Conservation (phyloP, 1,140 invertebrate genomes). For the Cyrtorhinus lividipennis region DNA sequence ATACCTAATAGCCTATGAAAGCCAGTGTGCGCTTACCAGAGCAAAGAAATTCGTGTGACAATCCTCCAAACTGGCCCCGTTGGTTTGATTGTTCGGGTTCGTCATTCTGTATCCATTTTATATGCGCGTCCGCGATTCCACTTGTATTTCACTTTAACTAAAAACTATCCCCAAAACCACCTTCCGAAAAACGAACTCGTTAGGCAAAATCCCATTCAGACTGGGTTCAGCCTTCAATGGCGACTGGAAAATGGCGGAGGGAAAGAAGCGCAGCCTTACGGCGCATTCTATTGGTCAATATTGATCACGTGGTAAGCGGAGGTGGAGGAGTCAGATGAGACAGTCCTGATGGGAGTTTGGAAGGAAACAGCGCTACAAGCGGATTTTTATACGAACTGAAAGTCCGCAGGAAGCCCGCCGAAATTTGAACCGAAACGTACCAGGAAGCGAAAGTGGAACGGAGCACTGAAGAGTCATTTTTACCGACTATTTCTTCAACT, state of each 20-base stretch:
- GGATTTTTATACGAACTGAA: too few relatives aligned
- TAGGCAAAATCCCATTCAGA: slow-evolving; percentile 31
- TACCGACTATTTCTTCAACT: too few relatives aligned
- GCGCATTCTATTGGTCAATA: slow-evolving; percentile 28
- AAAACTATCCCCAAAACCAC: slow-evolving; percentile 41
- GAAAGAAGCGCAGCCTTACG: slow-evolving; percentile 41
- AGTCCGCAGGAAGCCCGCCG: too few relatives aligned
- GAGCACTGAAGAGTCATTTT: too few relatives aligned
- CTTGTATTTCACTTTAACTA: slow-evolving; percentile 20
- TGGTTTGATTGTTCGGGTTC: slow-evolving; percentile 94
- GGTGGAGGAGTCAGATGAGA: neutral
- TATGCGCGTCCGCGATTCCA: slow-evolving; percentile 15
- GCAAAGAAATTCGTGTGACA: slow-evolving; percentile 99
- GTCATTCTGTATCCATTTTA: slow-evolving; percentile 81
- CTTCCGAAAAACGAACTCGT: slow-evolving; percentile 24
- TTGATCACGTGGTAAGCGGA: slow-evolving; percentile 29
- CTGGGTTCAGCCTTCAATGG: slow-evolving; percentile 78
- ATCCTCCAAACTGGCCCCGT: slow-evolving; percentile 99
- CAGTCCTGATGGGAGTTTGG: too few relatives aligned
- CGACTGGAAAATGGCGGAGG: slow-evolving; percentile 84
- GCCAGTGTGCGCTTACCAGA: slow-evolving; percentile 65
- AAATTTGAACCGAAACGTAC: too few relatives aligned
- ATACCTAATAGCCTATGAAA: slow-evolving; percentile 14
- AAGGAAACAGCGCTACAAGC: neutral
- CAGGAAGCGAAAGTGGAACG: too few relatives aligned